Evolutionary conservation across 2,888 invertebrate genomes (phyloP).

Genomic region (Sphaeridia pumilis): DNA sequence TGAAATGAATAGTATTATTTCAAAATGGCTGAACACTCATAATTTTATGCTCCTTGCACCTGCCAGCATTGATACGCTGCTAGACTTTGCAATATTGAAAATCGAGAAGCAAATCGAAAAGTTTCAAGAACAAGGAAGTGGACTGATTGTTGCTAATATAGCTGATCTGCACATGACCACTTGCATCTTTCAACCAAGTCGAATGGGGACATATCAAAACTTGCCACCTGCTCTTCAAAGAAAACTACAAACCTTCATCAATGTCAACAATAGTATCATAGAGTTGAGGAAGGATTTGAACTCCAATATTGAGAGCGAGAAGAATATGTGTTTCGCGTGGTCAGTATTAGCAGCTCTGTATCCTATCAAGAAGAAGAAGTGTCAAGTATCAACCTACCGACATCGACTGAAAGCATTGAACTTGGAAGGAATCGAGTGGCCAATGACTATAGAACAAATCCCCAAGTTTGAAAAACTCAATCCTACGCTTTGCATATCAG

Average conservation of each 20-base stretch:
- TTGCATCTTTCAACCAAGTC: background rate
- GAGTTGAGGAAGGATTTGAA: background rate
- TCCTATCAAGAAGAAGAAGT: background rate
- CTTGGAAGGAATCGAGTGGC: background rate
- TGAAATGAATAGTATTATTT: background rate
- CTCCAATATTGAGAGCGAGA: background rate
- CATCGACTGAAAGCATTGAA: background rate
- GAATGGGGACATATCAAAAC: background rate
- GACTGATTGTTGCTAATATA: background rate
- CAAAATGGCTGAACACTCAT: background rate
- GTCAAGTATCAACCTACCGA: background rate
- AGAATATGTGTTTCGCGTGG: background rate
- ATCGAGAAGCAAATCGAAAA: background rate
- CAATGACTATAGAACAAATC: background rate
- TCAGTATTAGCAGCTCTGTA: background rate
- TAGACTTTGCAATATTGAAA: background rate
- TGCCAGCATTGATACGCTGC: background rate
- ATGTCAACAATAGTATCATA: background rate
- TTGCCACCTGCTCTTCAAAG: background rate
- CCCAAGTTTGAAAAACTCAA: background rate
- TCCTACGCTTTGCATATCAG: background rate
- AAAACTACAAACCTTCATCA: background rate
- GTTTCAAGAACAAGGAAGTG: background rate
- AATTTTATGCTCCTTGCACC: background rate
- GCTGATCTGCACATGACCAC: background rate